phyloP scores from a whole-genome alignment of 1,140 invertebrate genomes.

The Melipona quadrifasciata region DNA sequence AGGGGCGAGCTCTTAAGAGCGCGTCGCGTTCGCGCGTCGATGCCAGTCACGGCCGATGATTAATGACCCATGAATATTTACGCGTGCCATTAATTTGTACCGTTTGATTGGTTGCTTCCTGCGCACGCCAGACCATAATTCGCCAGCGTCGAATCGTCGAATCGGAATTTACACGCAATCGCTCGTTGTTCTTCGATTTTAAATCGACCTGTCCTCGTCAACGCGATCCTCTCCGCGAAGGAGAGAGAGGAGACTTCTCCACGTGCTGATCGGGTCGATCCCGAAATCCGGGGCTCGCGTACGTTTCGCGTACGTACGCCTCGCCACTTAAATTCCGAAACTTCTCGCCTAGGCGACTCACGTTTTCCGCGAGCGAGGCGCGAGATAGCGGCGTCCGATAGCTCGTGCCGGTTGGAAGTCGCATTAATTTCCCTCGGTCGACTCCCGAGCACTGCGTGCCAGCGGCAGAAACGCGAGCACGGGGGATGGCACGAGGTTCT shows the following conservation, averaged over 20 bases:
- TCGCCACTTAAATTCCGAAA: constrained; percentile 61
- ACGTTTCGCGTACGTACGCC: constrained; percentile 12
- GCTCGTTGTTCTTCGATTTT: background rate
- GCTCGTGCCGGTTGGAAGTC: constrained; percentile 62
- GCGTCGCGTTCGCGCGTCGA: constrained; percentile 48
- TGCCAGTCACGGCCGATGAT: constrained; percentile 71
- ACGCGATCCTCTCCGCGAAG: background rate
- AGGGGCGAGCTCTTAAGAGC: constrained; percentile 58
- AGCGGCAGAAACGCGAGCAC: background rate
- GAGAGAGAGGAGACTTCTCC: background rate
- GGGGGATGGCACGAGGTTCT: background rate
- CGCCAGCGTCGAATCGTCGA: background rate
- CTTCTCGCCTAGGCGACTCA: constrained; percentile 71
- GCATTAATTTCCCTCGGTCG: constrained; percentile 70
- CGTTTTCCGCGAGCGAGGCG: constrained; percentile 69
- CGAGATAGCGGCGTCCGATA: constrained; percentile 70
- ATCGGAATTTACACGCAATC: background rate
- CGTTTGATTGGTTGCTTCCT: constrained; percentile 21
- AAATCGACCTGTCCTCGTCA: background rate
- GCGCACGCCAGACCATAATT: background rate
- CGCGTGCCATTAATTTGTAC: constrained; percentile 35
- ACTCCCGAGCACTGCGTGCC: constrained; percentile 44
- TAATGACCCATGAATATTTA: constrained; percentile 72
- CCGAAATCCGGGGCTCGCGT: constrained; percentile 2
- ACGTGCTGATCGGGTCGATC: background rate